phyloP scores from a whole-genome alignment of 1,140 invertebrate genomes.

The Drosophila ironensis region DNA sequence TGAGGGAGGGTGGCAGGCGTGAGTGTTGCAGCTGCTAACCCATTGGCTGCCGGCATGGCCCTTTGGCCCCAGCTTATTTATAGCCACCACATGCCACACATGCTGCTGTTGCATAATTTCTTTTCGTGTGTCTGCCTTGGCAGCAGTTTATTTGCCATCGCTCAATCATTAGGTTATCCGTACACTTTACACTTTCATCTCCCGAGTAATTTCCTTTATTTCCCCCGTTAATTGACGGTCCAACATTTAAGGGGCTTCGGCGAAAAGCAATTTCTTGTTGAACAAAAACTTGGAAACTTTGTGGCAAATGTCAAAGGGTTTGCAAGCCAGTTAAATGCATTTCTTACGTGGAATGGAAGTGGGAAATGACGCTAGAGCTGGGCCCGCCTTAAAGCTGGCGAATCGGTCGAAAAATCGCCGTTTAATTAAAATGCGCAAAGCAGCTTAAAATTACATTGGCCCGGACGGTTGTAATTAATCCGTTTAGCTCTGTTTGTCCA shows the following conservation, averaged over 20 bases:
- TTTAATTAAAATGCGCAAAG: conserved; percentile 68
- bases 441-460: conserved; percentile 47
- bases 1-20: not conserved
- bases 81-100: conserved; percentile 14
- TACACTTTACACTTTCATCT: not conserved
- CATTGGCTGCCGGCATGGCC: conserved; percentile 51
- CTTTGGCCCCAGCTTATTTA: conserved; percentile 7
- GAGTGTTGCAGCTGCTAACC: conserved; percentile 51
- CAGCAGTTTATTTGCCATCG: not conserved
- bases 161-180: conserved; percentile 1
- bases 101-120: conserved; percentile 46
- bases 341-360: not conserved
- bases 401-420: conserved; percentile 14
- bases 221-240: conserved; percentile 32
- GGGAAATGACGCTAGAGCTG: conserved; percentile 10
- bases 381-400: conserved; percentile 21
- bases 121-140: not conserved
- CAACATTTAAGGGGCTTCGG: conserved; percentile 21
- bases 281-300: conserved; percentile 43
- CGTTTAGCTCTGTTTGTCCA: conserved; percentile 59
- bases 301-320: conserved; percentile 29
- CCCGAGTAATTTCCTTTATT: conserved; percentile 20
- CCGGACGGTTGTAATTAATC: conserved; percentile 45
- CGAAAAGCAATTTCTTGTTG: conserved; percentile 40
- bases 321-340: conserved; percentile 43